phyloP scores from a whole-genome alignment of 2,888 invertebrate genomes.

The Nyleta sp. region DNA sequence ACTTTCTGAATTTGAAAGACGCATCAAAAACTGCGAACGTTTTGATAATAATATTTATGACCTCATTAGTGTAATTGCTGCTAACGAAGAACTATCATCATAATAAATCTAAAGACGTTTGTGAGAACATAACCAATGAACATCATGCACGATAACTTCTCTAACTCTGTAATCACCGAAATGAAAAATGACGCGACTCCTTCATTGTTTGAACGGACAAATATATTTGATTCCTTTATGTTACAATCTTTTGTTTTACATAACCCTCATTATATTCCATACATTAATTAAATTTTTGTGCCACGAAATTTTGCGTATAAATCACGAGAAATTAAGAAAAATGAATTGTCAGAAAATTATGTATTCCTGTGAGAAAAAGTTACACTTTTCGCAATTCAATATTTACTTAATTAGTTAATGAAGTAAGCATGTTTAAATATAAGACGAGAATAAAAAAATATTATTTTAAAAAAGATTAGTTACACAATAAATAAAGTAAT shows the following conservation, averaged over 20 bases:
- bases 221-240: constrained; percentile 26
- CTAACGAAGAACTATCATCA: constrained; percentile 61
- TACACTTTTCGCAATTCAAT: too few species aligned
- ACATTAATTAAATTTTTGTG: too few species aligned
- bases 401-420: too few species aligned
- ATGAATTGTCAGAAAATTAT: too few species aligned
- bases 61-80: constrained; percentile 59
- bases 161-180: constrained; percentile 44
- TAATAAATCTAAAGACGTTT: constrained; percentile 62
- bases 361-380: too few species aligned
- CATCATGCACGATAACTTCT: constrained; percentile 42
- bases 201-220: constrained; percentile 48
- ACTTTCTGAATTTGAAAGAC: constrained; percentile 7
- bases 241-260: constrained; percentile 2
- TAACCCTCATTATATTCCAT: background rate
- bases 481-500: too few species aligned
- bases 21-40: constrained; percentile 17
- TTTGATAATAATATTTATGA: constrained; percentile 52
- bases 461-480: too few species aligned
- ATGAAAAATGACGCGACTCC: constrained; percentile 49
- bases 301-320: too few species aligned
- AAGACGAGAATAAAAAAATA: too few species aligned
- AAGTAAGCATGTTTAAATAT: too few species aligned
- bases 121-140: constrained; percentile 52
- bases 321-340: too few species aligned